Evolutionary conservation across 1,140 invertebrate genomes (phyloP).

Genomic region (Trichonephila inaurata): DNA sequence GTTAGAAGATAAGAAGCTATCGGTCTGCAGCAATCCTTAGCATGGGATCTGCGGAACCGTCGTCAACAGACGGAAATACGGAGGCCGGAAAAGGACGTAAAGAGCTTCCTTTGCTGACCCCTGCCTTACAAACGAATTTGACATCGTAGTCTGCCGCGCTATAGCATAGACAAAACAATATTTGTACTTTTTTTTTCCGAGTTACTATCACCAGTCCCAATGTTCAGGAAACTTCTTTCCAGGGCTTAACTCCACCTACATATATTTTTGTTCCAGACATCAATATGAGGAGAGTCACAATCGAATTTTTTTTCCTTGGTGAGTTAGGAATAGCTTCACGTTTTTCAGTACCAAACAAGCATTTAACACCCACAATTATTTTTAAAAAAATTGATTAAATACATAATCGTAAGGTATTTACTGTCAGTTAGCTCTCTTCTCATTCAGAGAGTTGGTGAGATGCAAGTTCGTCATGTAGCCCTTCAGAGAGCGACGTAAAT

Average conservation of each 20-base stretch:
- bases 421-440: not conserved
- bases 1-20: conserved; percentile 46
- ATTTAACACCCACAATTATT: not conserved
- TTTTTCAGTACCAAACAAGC: not conserved
- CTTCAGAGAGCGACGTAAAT: too few relatives aligned
- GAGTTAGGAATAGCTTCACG: not conserved
- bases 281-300: too few relatives aligned
- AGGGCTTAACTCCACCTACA: not conserved
- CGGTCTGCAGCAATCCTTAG: conserved; percentile 53
- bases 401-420: too few relatives aligned
- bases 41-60: conserved; percentile 59
- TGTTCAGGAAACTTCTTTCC: conserved; percentile 6
- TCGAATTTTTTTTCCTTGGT: too few relatives aligned
- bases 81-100: conserved; percentile 71
- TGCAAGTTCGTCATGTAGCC: not conserved
- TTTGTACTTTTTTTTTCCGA: not conserved
- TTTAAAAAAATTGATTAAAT: not conserved
- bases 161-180: not conserved
- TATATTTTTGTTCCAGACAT: too few relatives aligned
- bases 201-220: not conserved
- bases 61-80: conserved; percentile 55
- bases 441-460: not conserved
- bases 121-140: not conserved
- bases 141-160: not conserved
- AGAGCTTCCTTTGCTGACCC: conserved; percentile 55